Evolutionary conservation across 2,113 vertebrate species (phyloP), one percentile per base, ranked within the genome.

Genomic region (Labeo rohita): DNA sequence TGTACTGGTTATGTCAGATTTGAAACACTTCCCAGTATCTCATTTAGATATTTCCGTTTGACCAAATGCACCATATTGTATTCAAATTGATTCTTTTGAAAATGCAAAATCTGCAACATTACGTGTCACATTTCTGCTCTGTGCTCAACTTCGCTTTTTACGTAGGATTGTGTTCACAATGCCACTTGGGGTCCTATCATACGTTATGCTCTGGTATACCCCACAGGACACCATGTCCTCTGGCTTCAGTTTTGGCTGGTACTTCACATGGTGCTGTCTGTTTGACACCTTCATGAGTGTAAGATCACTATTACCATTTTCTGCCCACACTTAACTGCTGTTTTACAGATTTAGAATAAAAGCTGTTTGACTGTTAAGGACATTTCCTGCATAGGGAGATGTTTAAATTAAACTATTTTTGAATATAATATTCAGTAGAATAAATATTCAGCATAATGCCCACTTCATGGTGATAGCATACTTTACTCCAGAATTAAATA

Each of bases 201-300:
- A 92, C 81, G 75, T 91, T 16, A 10, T 93, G 93, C 72, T 92
- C 63, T 93, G 94, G 94, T 91, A 80, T 85, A 91, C 85, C 8
- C 92, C 93, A 63, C 80, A 87, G 0, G 78, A 91, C 68, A 83
- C 83, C 86, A 91, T 88, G 89, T 84, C 90, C 0, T 0, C 70
- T 54, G 72, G 80, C 52, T 90, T 90, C 87, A 93, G 92, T 88
- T 94, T 95, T 90, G 84, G 90, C 87, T 92, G 94, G 93, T 91
- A 93, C 87, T 90, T 94, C 85, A 56, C 68, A 84, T 94, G 52
- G 84, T 93, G 92, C 89, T 93, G 92, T 89, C 82, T 92, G 74
- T 95, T 95, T 91, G 93, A 95, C 88, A 89, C 89, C 23, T 94
- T 94, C 80, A 91, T 94, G 91, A 94, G 90, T 86, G 92, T 92